These are phyloP conservation scores for Coregonus clupeaformis DNA, from an alignment of 2,113 vertebrate genomes.

Conservation along the genomic window DNA sequence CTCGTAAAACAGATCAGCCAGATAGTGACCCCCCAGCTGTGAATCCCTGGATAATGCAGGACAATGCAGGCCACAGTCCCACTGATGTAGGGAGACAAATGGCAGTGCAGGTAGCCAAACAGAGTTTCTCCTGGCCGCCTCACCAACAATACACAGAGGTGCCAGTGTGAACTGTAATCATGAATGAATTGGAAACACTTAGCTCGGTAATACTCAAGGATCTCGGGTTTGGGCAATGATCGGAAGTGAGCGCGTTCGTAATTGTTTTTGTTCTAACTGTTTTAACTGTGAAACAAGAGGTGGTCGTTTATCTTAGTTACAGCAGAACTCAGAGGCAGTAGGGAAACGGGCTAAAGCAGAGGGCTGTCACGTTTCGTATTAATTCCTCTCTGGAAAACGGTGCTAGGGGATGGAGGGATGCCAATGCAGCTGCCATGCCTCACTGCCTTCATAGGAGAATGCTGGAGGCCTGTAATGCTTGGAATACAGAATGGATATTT, in stretches of 20 bases:
- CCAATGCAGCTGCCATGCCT: neutral
- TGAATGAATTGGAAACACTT: neutral
- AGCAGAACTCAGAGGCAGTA: neutral
- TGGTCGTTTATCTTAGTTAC: conserved; percentile 26
- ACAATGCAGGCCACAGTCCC: neutral
- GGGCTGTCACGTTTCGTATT: neutral
- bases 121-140: neutral
- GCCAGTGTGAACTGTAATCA: neutral
- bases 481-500: neutral
- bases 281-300: neutral
- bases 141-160: neutral
- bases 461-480: neutral
- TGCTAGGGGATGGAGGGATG: neutral
- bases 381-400: neutral
- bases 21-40: conserved; percentile 37
- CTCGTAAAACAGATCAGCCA: conserved; percentile 34
- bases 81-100: conserved; percentile 2
- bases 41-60: conserved; percentile 32
- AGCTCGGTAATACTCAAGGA: neutral
- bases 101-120: neutral
- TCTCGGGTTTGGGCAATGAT: neutral
- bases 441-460: conserved; percentile 1
- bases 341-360: conserved; percentile 4
- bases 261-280: neutral
- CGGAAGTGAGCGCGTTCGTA: neutral